These are phyloP conservation scores for Gymnocephalus cernua DNA, from an alignment of 2,113 vertebrate species.

Conservation along the genomic window DNA sequence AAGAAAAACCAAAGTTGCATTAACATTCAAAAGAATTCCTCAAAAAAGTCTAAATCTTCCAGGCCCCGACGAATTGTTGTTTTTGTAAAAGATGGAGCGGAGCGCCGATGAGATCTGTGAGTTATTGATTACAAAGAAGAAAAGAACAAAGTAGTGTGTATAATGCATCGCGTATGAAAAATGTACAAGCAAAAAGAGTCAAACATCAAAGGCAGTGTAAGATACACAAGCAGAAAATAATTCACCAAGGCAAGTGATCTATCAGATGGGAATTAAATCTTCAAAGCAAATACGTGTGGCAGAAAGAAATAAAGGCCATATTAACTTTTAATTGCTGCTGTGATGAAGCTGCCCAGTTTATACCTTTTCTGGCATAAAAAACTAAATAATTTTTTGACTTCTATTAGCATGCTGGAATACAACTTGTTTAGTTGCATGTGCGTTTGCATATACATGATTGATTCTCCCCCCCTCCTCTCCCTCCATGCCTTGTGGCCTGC, in stretches of 20 bases:
- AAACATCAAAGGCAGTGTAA: slow-evolving; percentile 59
- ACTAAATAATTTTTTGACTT: neutral
- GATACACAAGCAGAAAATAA: slow-evolving; percentile 50
- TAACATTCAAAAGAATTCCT: slow-evolving; percentile 8
- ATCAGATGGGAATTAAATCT: slow-evolving; percentile 44
- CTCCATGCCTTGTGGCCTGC: neutral
- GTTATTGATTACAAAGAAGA: slow-evolving; percentile 49
- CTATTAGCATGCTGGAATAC: neutral
- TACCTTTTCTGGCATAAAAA: slow-evolving; percentile 38
- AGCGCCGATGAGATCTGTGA: slow-evolving; percentile 19
- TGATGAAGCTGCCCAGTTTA: slow-evolving; percentile 36
- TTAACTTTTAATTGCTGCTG: slow-evolving; percentile 66
- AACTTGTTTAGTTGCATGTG: neutral
- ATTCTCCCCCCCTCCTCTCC: neutral
- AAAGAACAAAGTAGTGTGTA: slow-evolving; percentile 52
- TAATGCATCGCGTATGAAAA: slow-evolving; percentile 44
- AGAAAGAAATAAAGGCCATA: slow-evolving; percentile 42
- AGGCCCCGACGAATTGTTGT: slow-evolving; percentile 5
- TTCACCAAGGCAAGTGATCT: slow-evolving; percentile 32
- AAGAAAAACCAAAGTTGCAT: neutral
- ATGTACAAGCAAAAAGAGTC: slow-evolving; percentile 33
- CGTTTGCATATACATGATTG: slow-evolving; percentile 4
- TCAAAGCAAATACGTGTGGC: slow-evolving; percentile 51
- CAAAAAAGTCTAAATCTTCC: slow-evolving; percentile 5
- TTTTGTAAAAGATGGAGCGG: slow-evolving; percentile 15